Evolutionary conservation across 23 tunicate genomes (phyloP), one percentile per base, ranked within the genome.

Genomic region (Trididemnum miniatum): DNA sequence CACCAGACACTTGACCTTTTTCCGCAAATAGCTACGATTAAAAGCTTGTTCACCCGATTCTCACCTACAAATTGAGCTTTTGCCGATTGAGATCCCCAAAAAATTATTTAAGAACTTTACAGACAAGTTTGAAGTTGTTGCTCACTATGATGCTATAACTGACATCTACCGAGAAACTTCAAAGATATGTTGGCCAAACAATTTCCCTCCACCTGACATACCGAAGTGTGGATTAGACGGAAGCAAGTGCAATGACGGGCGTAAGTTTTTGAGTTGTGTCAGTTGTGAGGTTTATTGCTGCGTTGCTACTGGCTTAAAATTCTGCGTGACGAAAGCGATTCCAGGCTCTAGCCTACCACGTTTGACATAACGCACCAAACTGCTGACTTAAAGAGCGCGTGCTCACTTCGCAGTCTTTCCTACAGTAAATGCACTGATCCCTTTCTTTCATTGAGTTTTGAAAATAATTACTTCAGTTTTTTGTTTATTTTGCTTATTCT

Each of bases 141-240:
- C 83, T 12, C 69, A 71, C 1, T 91, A 65, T 82, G 82, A 82
- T 30, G 66, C 90, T n/a, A 67, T 26, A 7, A 38, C 40, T 18
- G 67, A 57, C 28, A 26, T 20, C 26, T 91, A 84, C 80, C 5
- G 44, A 7, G 87, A 84, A 36, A 69, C 76, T 2, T 44, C 39
- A 27, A 12, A 35, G 1, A 80, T 79, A 0, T 59, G 65, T 59
- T 91, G 97, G 97, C 87, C 87, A 23, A 71, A 80, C 24, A 89
- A 92, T 57, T 22, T 62, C 22, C 95, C 88, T n/a, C 97, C 97
- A 22, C 88, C 65, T 20, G 97, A 92, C 33, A 76, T 87, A 22
- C 97, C 97, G 18, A 83, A 77, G 36, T 92, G 97, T 80, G 97
- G 97, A 44, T 92, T 92, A 39, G 73, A 73, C 32, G 92, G 89